Percentiles rank a stretch among this genome's conserved stretches.
Conservation (phyloP, 2,888 invertebrate species). For the Nomada hirtipes region DNA sequence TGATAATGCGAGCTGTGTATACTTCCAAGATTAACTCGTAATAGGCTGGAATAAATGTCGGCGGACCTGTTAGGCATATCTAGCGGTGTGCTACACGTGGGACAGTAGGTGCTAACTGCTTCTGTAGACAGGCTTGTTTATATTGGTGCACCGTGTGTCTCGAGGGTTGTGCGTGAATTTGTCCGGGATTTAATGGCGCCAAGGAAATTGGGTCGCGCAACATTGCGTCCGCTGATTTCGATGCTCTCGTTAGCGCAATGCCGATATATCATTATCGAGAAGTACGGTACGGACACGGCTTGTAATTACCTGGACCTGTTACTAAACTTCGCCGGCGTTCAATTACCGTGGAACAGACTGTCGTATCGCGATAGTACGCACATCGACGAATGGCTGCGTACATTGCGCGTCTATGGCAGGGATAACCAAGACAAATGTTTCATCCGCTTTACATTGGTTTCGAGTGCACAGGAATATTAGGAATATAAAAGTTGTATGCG, state of each 20-base stretch:
- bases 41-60: conserved; percentile 75
- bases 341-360: conserved; percentile 55
- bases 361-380: background rate
- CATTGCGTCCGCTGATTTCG: conserved; percentile 31
- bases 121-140: conserved; percentile 73
- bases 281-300: conserved; percentile 33
- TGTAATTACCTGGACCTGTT: conserved; percentile 59
- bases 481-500: too few relatives aligned
- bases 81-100: conserved; percentile 59
- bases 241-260: conserved; percentile 44
- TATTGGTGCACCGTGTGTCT: conserved; percentile 56
- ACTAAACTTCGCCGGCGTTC: conserved; percentile 54
- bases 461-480: too few relatives aligned
- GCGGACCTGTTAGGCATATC: conserved; percentile 71
- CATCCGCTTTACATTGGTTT: too few relatives aligned
- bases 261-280: conserved; percentile 50
- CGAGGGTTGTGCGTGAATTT: conserved; percentile 50
- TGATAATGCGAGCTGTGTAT: conserved; percentile 76
- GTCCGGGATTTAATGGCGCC: conserved; percentile 45
- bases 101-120: conserved; percentile 75
- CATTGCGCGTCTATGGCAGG: too few relatives aligned
- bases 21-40: conserved; percentile 75
- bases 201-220: conserved; percentile 63
- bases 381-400: background rate
- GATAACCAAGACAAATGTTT: too few relatives aligned